These are phyloP conservation scores for Melospiza melodia DNA, from an alignment of 2,113 vertebrate genomes.

Conservation along the genomic window DNA sequence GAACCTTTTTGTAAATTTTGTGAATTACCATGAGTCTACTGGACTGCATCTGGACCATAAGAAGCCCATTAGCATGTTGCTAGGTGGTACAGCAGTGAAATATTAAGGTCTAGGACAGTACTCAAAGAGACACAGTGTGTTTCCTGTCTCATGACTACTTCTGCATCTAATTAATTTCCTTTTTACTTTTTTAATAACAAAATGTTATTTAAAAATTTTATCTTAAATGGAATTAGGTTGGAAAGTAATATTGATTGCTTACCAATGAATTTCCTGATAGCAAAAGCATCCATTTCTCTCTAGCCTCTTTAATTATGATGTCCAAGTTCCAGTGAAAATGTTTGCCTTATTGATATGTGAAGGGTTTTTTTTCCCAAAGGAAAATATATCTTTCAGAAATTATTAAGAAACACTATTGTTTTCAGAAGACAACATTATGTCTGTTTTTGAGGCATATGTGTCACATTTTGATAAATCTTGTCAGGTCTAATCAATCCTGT, in stretches of 20 bases:
- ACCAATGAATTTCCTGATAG: background rate
- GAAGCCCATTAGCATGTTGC: background rate
- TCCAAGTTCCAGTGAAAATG: background rate
- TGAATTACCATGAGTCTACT: background rate
- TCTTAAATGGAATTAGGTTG: background rate
- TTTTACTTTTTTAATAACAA: background rate
- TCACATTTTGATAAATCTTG: constrained; percentile 62
- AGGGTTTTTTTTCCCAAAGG: background rate
- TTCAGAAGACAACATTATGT: constrained; percentile 23
- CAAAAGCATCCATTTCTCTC: background rate
- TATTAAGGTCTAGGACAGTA: background rate
- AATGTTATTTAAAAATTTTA: background rate
- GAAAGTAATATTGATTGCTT: background rate
- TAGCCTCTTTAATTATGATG: background rate
- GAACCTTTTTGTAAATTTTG: background rate
- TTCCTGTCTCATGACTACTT: background rate
- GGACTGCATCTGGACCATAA: background rate
- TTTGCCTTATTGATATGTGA: background rate
- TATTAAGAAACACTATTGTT: constrained; percentile 5
- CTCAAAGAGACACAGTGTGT: background rate
- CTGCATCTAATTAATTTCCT: background rate
- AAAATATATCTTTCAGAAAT: constrained; percentile 24
- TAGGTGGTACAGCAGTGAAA: background rate
- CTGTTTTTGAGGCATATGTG: constrained; percentile 58
- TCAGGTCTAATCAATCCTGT: constrained; percentile 67